Conservation (phyloP, 2,888 invertebrate species). For the Embidobia sp. region DNA sequence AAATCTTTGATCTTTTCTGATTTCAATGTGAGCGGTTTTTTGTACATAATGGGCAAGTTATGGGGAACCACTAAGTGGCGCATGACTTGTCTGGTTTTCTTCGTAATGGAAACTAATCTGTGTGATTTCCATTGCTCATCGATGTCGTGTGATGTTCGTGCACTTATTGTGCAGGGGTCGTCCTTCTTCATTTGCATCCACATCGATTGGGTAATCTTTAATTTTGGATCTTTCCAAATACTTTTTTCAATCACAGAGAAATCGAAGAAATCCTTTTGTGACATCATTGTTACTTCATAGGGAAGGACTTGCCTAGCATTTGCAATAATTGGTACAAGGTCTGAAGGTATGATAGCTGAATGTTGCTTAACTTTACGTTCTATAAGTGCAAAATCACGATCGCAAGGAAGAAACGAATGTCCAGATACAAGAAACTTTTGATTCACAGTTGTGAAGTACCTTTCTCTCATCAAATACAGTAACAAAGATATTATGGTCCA, state of each 20-base stretch:
- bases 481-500: not conserved
- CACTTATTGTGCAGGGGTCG: not conserved
- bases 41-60: not conserved
- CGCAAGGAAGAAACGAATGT: too few species aligned
- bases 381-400: too few species aligned
- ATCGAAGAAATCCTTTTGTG: slow-evolving; percentile 4
- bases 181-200: not conserved
- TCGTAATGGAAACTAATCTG: not conserved
- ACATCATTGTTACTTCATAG: slow-evolving; percentile 1
- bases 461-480: too few species aligned
- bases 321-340: not conserved
- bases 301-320: not conserved
- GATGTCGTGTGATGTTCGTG: not conserved
- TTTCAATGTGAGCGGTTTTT: not conserved
- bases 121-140: not conserved
- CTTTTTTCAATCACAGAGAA: not conserved
- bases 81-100: too few species aligned
- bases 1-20: slow-evolving; percentile 5
- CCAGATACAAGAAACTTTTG: too few species aligned
- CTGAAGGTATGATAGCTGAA: not conserved
- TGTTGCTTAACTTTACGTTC: too few species aligned
- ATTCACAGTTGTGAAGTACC: too few species aligned
- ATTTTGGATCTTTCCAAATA: slow-evolving; percentile 1
- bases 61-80: not conserved
- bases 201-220: slow-evolving; percentile 1